These are phyloP conservation scores for Plumapathes pennacea DNA, from an alignment of 92 coral and sea anemone species.

Conservation along the genomic window DNA sequence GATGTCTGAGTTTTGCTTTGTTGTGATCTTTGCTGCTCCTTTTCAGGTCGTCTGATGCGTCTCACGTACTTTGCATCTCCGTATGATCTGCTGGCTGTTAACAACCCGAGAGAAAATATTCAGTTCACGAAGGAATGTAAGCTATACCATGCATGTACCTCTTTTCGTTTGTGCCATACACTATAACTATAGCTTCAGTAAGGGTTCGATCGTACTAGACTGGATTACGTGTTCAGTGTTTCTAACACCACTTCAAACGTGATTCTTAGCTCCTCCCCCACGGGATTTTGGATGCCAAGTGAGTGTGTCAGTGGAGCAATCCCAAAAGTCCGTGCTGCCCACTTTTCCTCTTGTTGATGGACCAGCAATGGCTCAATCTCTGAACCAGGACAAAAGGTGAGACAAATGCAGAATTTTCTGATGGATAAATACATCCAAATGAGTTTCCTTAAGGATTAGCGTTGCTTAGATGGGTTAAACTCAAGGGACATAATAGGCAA, in stretches of 20 bases:
- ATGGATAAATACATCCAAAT: no score
- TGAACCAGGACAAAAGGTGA: conserved; percentile 32
- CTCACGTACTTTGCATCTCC: conserved; percentile 96
- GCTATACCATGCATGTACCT: no score
- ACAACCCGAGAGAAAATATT: conserved; percentile 71
- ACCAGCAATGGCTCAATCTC: conserved; percentile 64
- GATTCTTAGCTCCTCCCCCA: conserved; percentile 71
- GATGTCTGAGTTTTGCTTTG: no score
- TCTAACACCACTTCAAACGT: no score
- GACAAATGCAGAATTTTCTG: no score
- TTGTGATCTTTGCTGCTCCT: neutral
- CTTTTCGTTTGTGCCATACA: neutral
- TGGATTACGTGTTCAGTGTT: no score
- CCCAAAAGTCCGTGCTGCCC: conserved; percentile 79
- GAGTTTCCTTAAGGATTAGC: no score
- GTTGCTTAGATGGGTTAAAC: no score
- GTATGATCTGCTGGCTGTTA: conserved; percentile 70
- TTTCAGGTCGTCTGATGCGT: conserved; percentile 90
- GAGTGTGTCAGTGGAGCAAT: conserved; percentile 84
- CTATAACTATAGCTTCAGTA: neutral
- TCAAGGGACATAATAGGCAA: no score
- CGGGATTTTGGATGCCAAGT: conserved; percentile 85
- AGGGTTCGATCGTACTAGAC: no score
- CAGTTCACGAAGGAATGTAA: conserved; percentile 70
- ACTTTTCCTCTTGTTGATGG: conserved; percentile 76